Conservation (phyloP, 1,140 invertebrate species). For the Aporrectodea caliginosa region DNA sequence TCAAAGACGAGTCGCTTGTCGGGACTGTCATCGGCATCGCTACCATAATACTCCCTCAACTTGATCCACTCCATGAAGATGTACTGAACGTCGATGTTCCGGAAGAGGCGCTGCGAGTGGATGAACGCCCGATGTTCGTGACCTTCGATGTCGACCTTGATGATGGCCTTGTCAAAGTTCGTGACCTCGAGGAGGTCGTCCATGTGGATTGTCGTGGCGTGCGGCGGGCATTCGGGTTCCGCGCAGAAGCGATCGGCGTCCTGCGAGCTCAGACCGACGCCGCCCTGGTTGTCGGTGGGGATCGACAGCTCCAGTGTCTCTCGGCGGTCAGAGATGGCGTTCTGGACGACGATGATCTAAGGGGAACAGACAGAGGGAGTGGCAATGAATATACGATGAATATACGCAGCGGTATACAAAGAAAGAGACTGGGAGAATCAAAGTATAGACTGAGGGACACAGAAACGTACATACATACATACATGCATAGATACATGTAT, state of each 20-base stretch:
- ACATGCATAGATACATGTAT: no score
- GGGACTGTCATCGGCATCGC: background rate
- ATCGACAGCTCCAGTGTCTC: slow-evolving; percentile 18
- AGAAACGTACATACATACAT: no score
- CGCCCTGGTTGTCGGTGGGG: slow-evolving; percentile 35
- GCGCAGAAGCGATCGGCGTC: slow-evolving; percentile 17
- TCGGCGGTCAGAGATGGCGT: slow-evolving; percentile 33
- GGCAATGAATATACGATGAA: background rate
- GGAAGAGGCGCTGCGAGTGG: slow-evolving; percentile 24
- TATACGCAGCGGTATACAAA: background rate
- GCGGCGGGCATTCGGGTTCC: background rate
- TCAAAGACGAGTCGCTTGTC: slow-evolving; percentile 25
- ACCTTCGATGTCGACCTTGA: slow-evolving; percentile 36
- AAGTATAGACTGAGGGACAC: no score
- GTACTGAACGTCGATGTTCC: slow-evolving; percentile 31
- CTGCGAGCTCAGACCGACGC: slow-evolving; percentile 23
- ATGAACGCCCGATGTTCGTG: slow-evolving; percentile 33
- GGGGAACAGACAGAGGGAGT: background rate
- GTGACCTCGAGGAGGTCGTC: slow-evolving; percentile 31
- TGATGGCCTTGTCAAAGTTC: slow-evolving; percentile 25
- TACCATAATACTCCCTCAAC: slow-evolving; percentile 24
- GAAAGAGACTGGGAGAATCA: no score
- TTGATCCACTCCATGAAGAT: slow-evolving; percentile 40
- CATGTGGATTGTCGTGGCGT: slow-evolving; percentile 18
- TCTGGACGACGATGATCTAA: slow-evolving; percentile 30